Evolutionary conservation across 2,888 invertebrate genomes (phyloP).

Genomic region (Melipona bicolor): DNA sequence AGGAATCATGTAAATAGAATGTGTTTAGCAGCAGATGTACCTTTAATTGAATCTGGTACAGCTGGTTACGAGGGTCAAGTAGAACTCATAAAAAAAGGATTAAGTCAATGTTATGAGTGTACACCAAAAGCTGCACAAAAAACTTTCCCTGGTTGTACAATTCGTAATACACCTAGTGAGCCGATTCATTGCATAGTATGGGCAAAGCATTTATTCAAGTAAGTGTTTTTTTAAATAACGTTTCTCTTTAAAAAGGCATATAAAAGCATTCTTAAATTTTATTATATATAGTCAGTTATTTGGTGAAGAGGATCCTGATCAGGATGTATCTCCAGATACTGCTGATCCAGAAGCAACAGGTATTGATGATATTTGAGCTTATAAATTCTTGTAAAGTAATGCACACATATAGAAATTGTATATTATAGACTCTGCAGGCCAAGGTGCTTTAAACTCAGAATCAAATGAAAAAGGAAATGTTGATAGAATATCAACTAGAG

Average conservation of each 20-base stretch:
- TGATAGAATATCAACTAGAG: conserved; percentile 89
- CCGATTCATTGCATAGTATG: conserved; percentile 99
- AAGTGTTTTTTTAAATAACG: conserved; percentile 54
- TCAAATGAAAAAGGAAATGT: conserved; percentile 86
- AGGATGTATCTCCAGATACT: conserved; percentile 98
- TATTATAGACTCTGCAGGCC: conserved; percentile 85
- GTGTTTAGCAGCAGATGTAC: conserved; percentile 97
- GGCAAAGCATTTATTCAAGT: conserved; percentile 99
- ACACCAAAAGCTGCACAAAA: conserved; percentile 95
- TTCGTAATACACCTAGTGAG: conserved; percentile 99
- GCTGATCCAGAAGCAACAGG: conserved; percentile 96
- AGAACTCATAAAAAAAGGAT: conserved; percentile 93
- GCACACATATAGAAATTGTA: neutral
- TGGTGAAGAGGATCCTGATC: conserved; percentile 98
- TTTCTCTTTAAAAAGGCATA: neutral
- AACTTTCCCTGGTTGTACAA: conserved; percentile 98
- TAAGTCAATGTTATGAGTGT: conserved; percentile 99
- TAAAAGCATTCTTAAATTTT: conserved; percentile 23
- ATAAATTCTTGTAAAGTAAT: neutral
- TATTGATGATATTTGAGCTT: conserved; percentile 72
- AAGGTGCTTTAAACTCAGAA: conserved; percentile 86
- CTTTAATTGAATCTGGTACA: conserved; percentile 98
- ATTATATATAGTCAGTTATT: conserved; percentile 94
- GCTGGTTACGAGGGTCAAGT: conserved; percentile 99
- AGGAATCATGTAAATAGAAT: conserved; percentile 99